Base-by-base conservation (phyloP, 2,113 vertebrate genomes). In the Tupaia chinensis region DNA sequence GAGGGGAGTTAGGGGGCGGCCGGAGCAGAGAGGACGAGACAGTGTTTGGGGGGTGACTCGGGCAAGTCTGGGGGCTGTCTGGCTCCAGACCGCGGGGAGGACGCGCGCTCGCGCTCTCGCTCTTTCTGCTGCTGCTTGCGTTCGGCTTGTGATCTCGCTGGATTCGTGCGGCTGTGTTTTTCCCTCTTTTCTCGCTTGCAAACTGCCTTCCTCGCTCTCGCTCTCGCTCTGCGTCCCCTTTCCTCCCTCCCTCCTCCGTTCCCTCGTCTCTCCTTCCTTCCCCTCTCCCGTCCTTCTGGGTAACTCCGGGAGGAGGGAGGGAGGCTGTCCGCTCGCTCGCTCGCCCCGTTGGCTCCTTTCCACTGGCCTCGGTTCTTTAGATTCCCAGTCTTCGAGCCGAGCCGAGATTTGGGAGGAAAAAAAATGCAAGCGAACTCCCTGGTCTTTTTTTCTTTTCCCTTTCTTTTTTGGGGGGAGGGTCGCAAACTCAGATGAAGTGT, bases 51-150 rank as follows among this genome's bases (percentile, higher is more conserved):
- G 95, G 96, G 96, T 87, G 96, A 87, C 85, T 68, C 61, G 96
- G 95, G 72, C 82, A 15, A 58, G 96, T 93, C 96, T 91, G 93
- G 96, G 93, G 93, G 94, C 91, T 79, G 97, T 93, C 94, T 96
- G 95, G 96, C 97, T 93, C 94, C 89, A 56, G 97, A 80, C 94
- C 16, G 82, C 90, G 91, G 83, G 77, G 87, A 95, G 97, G 94
- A 95, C 97, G 94, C 97, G 97, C 96, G 96, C 96, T 94, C 73
- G 94, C 94, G 95, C 95, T 92, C 95, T 89, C 78, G 97, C 97
- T 94, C 79, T 91, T 66, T 80, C 93, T 93, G 96, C 97, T 97
- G 97, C 97, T 97, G 95, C 97, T 96, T 73, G 96, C 96, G 96
- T 93, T 80, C 87, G 90, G 96, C 97, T 97, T 97, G 94, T 94